These are phyloP conservation scores for Drosophila prolongata DNA, from an alignment of 2,888 invertebrate species.

Conservation along the genomic window DNA sequence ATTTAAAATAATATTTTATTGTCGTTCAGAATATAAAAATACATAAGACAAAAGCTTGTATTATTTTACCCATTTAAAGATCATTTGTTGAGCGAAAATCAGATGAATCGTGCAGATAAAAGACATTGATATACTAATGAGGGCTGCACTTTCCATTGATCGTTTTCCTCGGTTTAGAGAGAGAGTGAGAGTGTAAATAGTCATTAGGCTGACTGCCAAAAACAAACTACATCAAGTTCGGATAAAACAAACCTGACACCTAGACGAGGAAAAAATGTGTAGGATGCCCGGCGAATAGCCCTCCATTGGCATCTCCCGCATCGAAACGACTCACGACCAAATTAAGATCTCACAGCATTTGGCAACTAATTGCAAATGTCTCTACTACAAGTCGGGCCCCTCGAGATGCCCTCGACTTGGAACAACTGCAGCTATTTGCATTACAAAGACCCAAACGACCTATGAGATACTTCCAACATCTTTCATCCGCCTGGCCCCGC, in stretches of 20 bases:
- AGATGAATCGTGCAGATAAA: conserved; percentile 39
- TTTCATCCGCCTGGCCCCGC: background rate
- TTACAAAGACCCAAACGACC: conserved; percentile 51
- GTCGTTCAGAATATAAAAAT: no score
- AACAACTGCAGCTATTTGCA: conserved; percentile 64
- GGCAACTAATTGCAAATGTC: conserved; percentile 76
- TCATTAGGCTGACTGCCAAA: conserved; percentile 51
- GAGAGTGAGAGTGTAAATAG: conserved; percentile 59
- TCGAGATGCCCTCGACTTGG: conserved; percentile 7
- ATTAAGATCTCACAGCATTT: conserved; percentile 78
- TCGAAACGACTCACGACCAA: conserved; percentile 52
- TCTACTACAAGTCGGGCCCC: conserved; percentile 40
- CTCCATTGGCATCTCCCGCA: conserved; percentile 15
- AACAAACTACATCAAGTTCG: conserved; percentile 72
- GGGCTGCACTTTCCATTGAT: conserved; percentile 69
- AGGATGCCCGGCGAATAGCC: conserved; percentile 1
- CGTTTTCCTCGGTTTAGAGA: conserved; percentile 3
- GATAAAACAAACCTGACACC: conserved; percentile 58
- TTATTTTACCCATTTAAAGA: background rate
- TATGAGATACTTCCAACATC: conserved; percentile 41
- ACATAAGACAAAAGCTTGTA: no score
- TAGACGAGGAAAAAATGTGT: conserved; percentile 27
- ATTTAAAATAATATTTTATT: no score
- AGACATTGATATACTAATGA: conserved; percentile 70
- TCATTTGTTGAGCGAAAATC: conserved; percentile 12